A percentile compares a stretch with the other conserved stretches of the same genome.
Evolutionary conservation across 2,113 vertebrate species (phyloP).

Genomic region (Leucopsar rothschildi): DNA sequence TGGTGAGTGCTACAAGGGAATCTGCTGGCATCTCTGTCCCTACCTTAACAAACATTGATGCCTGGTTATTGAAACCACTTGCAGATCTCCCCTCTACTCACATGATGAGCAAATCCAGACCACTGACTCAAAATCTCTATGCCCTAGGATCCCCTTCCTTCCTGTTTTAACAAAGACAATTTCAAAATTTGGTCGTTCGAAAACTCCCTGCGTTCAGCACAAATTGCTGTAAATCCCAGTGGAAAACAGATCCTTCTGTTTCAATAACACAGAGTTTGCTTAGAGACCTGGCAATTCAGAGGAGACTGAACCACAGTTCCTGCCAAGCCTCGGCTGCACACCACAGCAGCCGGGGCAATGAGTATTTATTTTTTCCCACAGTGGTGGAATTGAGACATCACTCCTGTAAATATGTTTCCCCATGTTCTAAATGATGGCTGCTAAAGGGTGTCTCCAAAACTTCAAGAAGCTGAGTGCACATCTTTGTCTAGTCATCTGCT

Average conservation of each 20-base stretch:
- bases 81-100: background rate
- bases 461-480: background rate
- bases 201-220: background rate
- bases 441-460: background rate
- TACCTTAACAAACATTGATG: background rate
- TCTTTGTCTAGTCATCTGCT: background rate
- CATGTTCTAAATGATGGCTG: background rate
- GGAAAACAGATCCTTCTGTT: background rate
- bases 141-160: background rate
- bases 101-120: background rate
- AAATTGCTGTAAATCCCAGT: background rate
- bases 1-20: background rate
- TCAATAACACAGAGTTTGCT: slow-evolving; percentile 1
- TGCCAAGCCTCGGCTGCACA: background rate
- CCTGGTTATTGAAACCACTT: background rate
- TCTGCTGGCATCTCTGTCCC: background rate
- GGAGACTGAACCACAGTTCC: background rate
- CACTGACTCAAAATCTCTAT: background rate
- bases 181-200: background rate
- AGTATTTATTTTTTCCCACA: slow-evolving; percentile 23
- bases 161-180: background rate
- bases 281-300: slow-evolving; percentile 16
- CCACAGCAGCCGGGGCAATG: background rate
- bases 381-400: background rate
- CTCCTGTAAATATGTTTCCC: background rate